Percentiles rank a stretch among this genome's conserved stretches.
These are phyloP conservation scores for Aphaenogaster floridana DNA, from an alignment of 1,140 invertebrate species.

Conservation along the genomic window DNA sequence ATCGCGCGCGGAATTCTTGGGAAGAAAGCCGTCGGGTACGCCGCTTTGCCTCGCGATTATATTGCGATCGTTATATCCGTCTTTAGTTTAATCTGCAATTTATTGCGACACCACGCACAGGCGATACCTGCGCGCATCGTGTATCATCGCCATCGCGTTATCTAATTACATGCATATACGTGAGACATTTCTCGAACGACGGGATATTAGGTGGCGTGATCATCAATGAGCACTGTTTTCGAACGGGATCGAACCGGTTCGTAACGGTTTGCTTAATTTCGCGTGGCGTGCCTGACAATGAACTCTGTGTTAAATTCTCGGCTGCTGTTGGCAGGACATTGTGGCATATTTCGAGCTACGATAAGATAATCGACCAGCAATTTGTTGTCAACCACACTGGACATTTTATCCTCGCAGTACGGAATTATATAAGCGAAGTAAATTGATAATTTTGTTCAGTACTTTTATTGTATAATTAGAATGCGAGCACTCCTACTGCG, in stretches of 20 bases:
- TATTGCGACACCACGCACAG: constrained; percentile 16
- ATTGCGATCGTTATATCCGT: constrained; percentile 24
- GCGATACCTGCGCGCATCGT: not conserved
- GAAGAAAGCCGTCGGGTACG: constrained; percentile 11
- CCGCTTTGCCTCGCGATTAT: not conserved
- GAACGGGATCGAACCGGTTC: constrained; percentile 49
- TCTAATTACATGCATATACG: constrained; percentile 32
- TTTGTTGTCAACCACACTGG: not conserved
- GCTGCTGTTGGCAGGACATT: not conserved
- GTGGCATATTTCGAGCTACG: not conserved
- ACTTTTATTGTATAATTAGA: not conserved
- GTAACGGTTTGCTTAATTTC: constrained; percentile 57
- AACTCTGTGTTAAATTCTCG: constrained; percentile 13
- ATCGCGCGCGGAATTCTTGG: constrained; percentile 27
- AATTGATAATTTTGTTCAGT: constrained; percentile 1
- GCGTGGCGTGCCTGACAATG: constrained; percentile 33
- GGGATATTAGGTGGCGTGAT: constrained; percentile 12
- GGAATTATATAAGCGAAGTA: not conserved
- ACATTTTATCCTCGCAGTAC: not conserved
- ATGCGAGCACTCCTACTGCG: not conserved
- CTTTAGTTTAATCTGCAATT: constrained; percentile 13
- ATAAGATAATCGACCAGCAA: constrained; percentile 20
- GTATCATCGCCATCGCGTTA: constrained; percentile 18
- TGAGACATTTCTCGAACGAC: constrained; percentile 3
- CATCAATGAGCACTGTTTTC: constrained; percentile 7